Base-by-base conservation (phyloP, 2,797 vertebrate species). In the Otus scops region DNA sequence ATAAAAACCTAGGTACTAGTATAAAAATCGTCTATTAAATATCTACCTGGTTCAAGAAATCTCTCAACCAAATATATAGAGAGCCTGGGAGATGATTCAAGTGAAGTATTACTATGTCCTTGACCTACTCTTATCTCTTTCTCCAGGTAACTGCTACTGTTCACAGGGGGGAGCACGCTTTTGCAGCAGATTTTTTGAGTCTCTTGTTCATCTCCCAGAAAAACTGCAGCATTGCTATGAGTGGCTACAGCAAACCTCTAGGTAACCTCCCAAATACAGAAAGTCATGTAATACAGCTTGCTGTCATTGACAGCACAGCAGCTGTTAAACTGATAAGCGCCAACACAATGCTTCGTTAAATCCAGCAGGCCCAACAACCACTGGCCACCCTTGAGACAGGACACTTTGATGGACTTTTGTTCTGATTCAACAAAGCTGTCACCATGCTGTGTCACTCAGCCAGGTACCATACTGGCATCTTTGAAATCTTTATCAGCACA, bases 401-500 rank as follows among this genome's bases (percentile, higher is more conserved):
- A 43, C n/a, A 41, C 20, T 11, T 8, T 1, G 18, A 10, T 3
- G 21, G 27, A 39, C 26, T 56, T 67, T 2, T 22, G 30, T 15
- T 38, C 11, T 5, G 20, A 50, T 24, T 38, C 54, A 54, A 18
- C 28, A 50, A 13, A 24, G 18, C 30, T 54, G 39, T 43, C 41
- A 50, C 41, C 5, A 0, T 20, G 59, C 14, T 5, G 0, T 11
- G 19, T 15, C 7, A 4, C 38, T 51, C 11, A n/a, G 19, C 53
- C 53, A 79, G 23, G 23, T 6, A 59, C 53, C 30, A 20, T 7
- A 43, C 19, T 14, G 22, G 17, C 20, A 36, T 5, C 56, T 30
- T 13, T 23, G 47, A 48, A 36, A 63, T 17, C 50, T 60, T 53
- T 38, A 45, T 3, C 51, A 88, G 71, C 65, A 36, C 41, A 34